A percentile compares a stretch with the other conserved stretches of the same genome.
Conservation (phyloP, 2,113 vertebrate species). For the Odontophorus gujanensis region DNA sequence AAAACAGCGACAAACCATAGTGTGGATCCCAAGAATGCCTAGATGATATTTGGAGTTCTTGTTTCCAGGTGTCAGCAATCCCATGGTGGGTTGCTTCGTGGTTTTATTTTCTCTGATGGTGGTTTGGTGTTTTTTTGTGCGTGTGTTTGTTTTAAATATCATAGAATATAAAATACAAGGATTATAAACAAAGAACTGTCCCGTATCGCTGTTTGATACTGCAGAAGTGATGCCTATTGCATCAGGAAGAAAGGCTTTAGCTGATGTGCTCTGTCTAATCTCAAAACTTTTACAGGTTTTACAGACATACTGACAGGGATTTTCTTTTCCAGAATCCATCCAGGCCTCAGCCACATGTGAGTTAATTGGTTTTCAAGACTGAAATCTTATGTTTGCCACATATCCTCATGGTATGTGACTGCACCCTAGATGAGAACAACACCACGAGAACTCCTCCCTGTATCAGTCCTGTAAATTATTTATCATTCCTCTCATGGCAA, state of each 20-base stretch:
- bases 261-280: background rate
- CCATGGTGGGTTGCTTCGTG: background rate
- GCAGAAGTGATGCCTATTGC: background rate
- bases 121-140: background rate
- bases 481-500: background rate
- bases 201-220: background rate
- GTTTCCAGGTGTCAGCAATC: background rate
- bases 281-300: background rate
- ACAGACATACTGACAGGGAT: background rate
- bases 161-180: background rate
- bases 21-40: background rate
- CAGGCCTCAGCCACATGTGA: background rate
- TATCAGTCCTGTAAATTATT: background rate
- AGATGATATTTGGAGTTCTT: background rate
- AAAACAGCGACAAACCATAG: background rate
- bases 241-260: background rate
- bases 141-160: background rate
- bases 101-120: background rate
- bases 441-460: background rate
- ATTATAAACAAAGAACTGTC: background rate
- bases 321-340: background rate
- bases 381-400: background rate
- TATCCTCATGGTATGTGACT: background rate
- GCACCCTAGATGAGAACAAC: background rate
- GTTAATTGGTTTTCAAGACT: background rate